Evolutionary conservation across 1,140 invertebrate genomes (phyloP).

Genomic region (Brachionus koreanus): DNA sequence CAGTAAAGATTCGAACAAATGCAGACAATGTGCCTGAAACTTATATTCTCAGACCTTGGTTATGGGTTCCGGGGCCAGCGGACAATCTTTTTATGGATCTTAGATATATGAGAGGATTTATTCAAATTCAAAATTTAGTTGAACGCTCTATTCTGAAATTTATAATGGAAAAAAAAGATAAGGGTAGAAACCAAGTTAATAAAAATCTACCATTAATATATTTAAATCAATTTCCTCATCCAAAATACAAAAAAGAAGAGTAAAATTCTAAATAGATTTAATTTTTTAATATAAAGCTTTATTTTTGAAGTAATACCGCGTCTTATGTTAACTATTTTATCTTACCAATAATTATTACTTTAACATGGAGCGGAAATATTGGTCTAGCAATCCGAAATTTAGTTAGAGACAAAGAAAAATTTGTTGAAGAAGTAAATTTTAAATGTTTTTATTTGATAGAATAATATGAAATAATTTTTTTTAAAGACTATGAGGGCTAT

Average conservation of each 20-base stretch:
- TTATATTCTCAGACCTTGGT: constrained; percentile 41
- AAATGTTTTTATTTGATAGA: background rate
- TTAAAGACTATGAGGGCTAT: constrained; percentile 55
- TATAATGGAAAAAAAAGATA: constrained; percentile 47
- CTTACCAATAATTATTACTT: constrained; percentile 41
- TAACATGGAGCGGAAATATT: constrained; percentile 47
- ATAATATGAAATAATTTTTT: constrained; percentile 46
- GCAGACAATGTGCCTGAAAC: constrained; percentile 59
- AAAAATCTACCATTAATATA: background rate
- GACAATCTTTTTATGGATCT: constrained; percentile 57
- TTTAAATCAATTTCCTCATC: constrained; percentile 42
- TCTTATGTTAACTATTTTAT: constrained; percentile 45
- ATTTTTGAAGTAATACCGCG: constrained; percentile 1
- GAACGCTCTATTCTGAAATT: constrained; percentile 56
- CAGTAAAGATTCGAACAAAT: constrained; percentile 60
- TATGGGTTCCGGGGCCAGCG: constrained; percentile 57
- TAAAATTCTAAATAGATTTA: background rate
- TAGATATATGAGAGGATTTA: constrained; percentile 59
- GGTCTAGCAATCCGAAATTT: constrained; percentile 56
- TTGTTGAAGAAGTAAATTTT: constrained; percentile 57
- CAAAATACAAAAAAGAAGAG: constrained; percentile 43
- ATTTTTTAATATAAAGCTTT: background rate
- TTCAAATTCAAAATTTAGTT: constrained; percentile 59
- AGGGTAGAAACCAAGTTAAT: background rate
- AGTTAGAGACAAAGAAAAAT: constrained; percentile 57